Percentiles rank a stretch among this genome's conserved stretches.
phyloP scores from a whole-genome alignment of 2,797 vertebrate species.

The Anguilla marmorata region DNA sequence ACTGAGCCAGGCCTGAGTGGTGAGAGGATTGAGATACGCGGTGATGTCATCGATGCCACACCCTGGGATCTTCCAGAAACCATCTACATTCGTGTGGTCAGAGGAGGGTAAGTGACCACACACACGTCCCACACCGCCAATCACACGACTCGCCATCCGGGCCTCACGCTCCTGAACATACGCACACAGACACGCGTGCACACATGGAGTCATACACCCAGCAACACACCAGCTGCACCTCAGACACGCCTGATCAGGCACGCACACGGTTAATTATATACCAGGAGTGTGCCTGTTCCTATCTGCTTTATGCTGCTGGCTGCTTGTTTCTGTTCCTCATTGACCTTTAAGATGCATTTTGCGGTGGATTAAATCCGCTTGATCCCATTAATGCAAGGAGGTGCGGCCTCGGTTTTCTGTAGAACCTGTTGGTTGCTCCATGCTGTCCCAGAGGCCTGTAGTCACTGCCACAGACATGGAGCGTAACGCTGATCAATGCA shows the following conservation, averaged over 20 bases:
- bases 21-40: conserved; percentile 75
- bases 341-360: not conserved
- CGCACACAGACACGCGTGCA: conserved; percentile 3
- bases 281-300: not conserved
- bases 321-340: not conserved
- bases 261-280: not conserved
- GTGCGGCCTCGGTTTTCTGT: not conserved
- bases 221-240: not conserved
- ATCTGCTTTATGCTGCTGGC: not conserved
- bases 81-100: conserved; percentile 84
- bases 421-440: conserved; percentile 13
- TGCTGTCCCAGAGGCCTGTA: not conserved
- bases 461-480: not conserved
- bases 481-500: not conserved
- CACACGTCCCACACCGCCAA: not conserved
- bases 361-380: not conserved
- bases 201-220: not conserved
- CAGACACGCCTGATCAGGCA: not conserved
- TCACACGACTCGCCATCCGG: not conserved
- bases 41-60: conserved; percentile 76
- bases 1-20: conserved; percentile 76
- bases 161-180: conserved; percentile 21
- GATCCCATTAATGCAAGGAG: not conserved
- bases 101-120: conserved; percentile 82
- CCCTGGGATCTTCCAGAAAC: conserved; percentile 78